Evolutionary conservation across 2,888 invertebrate species (phyloP), one percentile per base, ranked within the genome.

Genomic region (Heliconius charithonia): DNA sequence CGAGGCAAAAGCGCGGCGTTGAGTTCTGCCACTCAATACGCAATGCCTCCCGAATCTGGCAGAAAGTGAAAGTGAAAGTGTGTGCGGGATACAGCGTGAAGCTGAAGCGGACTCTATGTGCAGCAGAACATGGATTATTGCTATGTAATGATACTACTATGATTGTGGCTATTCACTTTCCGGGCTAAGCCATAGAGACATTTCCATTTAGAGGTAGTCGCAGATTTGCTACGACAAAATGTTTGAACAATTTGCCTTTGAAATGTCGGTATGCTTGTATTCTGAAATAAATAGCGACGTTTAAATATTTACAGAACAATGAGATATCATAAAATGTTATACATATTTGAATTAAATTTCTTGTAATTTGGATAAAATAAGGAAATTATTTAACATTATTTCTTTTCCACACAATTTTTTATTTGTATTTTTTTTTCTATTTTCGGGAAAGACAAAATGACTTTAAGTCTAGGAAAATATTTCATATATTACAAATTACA

Each of bases 191-290:
- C 32, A 72, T 37, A 59, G 32, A 59, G 37, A 56, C 59, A 59
- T 72, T 72, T 59, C 59, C 37, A 72, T 59, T 72, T 72, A 72
- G 72, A 72, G 72, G 72, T 37, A 72, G 72, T 72, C 59, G n/a
- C 9, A 72, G 56, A 72, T 56, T 72, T 72, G 56, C 56, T 25
- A 59, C 72, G 32, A 72, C 72, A 59, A 72, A 72, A 72, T 72
- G 72, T 56, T 72, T 56, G 32, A 72, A 72, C 71, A 56, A 71
- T 71, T 71, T 56, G 71, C 56, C 71, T 71, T 72, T 56, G 72
- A 72, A 72, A 72, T 59, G 56, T 72, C 32, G 56, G n/a, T n/a
- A 59, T 59, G 56, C 72, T 72, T 72, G 56, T 56, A 59, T 59
- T 72, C 59, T 59, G n/a, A 72, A 72, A 72, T 72, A 72, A 72